Conservation (phyloP, 2,113 vertebrate species). For the Phylloscopus trochiloides region DNA sequence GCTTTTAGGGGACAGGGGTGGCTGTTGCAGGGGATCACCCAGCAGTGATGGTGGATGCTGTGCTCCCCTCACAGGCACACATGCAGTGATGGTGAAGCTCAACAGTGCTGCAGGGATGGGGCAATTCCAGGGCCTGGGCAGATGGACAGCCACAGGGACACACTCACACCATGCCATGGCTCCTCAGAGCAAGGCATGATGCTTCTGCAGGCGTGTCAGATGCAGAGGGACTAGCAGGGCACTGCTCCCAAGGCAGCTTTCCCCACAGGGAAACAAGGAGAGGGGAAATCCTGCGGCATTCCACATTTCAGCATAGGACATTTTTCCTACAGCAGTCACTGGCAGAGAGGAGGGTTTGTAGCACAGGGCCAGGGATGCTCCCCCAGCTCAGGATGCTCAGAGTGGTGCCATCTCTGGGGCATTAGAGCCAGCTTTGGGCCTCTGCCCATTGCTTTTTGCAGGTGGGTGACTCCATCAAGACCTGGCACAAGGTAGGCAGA, state of each 20-base stretch:
- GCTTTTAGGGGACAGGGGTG: neutral
- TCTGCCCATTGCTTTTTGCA: neutral
- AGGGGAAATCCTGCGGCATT: neutral
- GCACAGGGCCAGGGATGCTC: neutral
- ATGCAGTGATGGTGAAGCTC: neutral
- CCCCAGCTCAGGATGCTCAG: neutral
- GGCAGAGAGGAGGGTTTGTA: neutral
- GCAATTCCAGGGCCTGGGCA: neutral
- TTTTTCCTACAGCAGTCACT: neutral
- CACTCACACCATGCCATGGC: neutral
- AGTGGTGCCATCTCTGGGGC: neutral
- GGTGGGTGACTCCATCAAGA: neutral
- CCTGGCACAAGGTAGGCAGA: accelerated
- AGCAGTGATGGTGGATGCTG: accelerated
- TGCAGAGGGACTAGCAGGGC: neutral
- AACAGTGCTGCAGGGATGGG: neutral
- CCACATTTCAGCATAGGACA: accelerated
- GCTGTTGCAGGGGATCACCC: neutral
- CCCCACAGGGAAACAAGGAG: neutral
- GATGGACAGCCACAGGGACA: accelerated
- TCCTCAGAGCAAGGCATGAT: accelerated
- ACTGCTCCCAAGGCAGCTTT: neutral
- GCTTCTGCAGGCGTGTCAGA: neutral
- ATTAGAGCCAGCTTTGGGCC: accelerated
- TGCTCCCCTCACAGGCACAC: accelerated